Base-by-base conservation (phyloP, 2,888 invertebrate species). In the Aethes cnicana region DNA sequence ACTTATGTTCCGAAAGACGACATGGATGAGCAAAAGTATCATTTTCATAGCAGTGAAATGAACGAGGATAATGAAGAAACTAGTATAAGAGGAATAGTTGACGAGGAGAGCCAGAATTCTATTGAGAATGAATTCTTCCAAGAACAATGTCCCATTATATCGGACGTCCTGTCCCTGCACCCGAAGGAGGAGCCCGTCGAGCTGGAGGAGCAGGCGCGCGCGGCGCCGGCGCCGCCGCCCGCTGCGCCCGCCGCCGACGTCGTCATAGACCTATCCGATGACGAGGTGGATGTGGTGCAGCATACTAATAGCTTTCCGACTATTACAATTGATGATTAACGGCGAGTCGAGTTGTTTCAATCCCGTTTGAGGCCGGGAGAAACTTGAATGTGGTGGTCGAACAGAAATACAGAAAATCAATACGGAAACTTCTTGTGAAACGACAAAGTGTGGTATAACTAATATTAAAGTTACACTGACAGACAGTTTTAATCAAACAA, bases 1-100 rank as follows among this genome's bases (percentile, higher is more conserved):
- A 56, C 81, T 0, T 88, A 85, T 55, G 66, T 79, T 11, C 88
- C 89, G 0, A 77, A 76, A 47, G 87, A 88, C 55, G 74, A 78
- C 57, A 77, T 75, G 32, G 84, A 86, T 44, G 85, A 85, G 35
- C 85, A 88, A 56, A 88, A 87, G 50, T 86, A 74, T 58, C 88
- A 88, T 47, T 85, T 84, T 0, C 66, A 80, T 36, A 73, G 71
- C 0, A 81, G 79, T n/a, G 80, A 76, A 1, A 82, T 79, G 4
- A 82, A 76, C 0, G 75, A 74, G 0, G 72, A 72, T 2, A 68
- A 71, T 1, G 55, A 60, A 5, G 44, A 54, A 0, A 56, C 12
- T 12, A 53, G 50, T 23, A 43, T 12, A 18, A 62, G 59, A 7
- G 47, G 42, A 7, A 58, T 57, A 12, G 54, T 62, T 26, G 68